A percentile compares a stretch with the other conserved stretches of the same genome.
Evolutionary conservation across 2,888 invertebrate genomes (phyloP).

Genomic region (Lithophane leautieri): DNA sequence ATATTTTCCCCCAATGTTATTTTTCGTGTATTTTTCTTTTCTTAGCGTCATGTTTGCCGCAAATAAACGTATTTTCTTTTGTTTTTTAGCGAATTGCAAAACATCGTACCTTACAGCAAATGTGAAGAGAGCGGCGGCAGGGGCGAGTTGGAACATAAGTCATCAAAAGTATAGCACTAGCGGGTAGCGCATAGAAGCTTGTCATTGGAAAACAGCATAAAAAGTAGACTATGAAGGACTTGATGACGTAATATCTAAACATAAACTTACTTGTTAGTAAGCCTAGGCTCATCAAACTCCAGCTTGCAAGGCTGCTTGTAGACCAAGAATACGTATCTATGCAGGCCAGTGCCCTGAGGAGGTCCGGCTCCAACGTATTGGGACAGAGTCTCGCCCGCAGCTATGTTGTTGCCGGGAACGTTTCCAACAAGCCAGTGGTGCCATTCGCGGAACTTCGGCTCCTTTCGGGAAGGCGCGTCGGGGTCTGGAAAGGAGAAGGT

Average conservation of each 20-base stretch:
- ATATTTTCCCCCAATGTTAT: too few species aligned
- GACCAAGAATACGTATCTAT: slow-evolving; percentile 95
- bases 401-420: slow-evolving; percentile 93
- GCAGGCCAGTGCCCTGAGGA: slow-evolving; percentile 93
- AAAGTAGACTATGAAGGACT: background rate
- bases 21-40: too few species aligned
- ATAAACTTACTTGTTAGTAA: slow-evolving; percentile 85
- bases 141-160: too few species aligned
- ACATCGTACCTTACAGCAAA: too few species aligned
- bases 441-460: slow-evolving; percentile 96
- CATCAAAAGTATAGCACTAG: too few species aligned
- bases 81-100: too few species aligned
- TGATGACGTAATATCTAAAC: background rate
- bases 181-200: too few species aligned
- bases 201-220: too few species aligned
- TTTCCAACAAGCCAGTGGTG: slow-evolving; percentile 96
- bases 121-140: too few species aligned
- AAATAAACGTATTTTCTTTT: too few species aligned
- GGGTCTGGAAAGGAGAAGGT: slow-evolving; percentile 91
- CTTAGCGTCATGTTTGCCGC: too few species aligned
- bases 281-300: slow-evolving; percentile 88
- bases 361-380: slow-evolving; percentile 96
- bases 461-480: slow-evolving; percentile 96
- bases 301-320: slow-evolving; percentile 93
- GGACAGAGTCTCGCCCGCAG: slow-evolving; percentile 93